phyloP scores from a whole-genome alignment of 2,888 invertebrate species.

The Drosophila atripex region DNA sequence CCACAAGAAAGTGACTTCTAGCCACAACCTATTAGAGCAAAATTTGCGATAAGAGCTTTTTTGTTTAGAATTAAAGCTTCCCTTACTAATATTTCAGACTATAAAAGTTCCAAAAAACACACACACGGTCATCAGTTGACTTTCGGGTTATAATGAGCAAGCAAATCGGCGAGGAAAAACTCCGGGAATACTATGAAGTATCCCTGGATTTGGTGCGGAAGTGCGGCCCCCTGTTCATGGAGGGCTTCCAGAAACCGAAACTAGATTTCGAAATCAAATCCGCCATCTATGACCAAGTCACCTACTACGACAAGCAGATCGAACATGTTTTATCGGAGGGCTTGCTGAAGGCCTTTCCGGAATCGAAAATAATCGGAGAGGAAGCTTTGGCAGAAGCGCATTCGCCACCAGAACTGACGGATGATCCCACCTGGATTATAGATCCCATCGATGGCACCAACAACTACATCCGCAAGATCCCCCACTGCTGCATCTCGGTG shows the following conservation, averaged over 20 bases:
- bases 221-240: conserved; percentile 80
- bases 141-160: conserved; percentile 13
- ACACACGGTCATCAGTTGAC: conserved; percentile 5
- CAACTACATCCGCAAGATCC: conserved; percentile 90
- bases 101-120: neutral
- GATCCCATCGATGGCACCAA: conserved; percentile 95
- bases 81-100: conserved; percentile 1
- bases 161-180: conserved; percentile 48
- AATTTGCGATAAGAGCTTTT: conserved; percentile 7
- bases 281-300: conserved; percentile 89
- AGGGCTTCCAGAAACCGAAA: conserved; percentile 80
- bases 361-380: conserved; percentile 91
- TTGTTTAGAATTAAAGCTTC: conserved; percentile 7
- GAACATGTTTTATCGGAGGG: conserved; percentile 88
- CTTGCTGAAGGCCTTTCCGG: conserved; percentile 86
- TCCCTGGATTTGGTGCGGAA: conserved; percentile 78
- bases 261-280: conserved; percentile 84
- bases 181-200: conserved; percentile 78
- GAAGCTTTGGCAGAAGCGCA: conserved; percentile 85
- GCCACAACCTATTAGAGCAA: neutral
- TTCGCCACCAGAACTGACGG: conserved; percentile 85
- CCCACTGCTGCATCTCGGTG: conserved; percentile 89
- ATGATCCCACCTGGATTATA: conserved; percentile 93
- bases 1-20: neutral
- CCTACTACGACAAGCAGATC: conserved; percentile 90